These are phyloP conservation scores for Tenthredo amoena DNA, from an alignment of 2,888 invertebrate genomes.

Conservation along the genomic window DNA sequence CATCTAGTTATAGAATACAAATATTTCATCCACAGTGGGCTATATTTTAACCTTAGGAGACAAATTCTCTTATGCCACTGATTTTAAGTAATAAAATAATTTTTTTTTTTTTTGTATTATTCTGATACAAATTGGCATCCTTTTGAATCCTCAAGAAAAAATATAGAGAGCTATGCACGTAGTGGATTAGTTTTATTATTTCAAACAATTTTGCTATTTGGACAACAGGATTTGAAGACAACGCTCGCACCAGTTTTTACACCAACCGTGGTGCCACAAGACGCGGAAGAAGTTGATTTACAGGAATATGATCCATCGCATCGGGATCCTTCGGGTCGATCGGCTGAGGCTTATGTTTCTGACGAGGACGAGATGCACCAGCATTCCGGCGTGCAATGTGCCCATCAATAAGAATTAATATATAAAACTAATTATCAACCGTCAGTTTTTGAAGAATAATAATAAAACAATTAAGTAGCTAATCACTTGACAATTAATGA, in stretches of 20 bases:
- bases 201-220: neutral
- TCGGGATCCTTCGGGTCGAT: constrained; percentile 75
- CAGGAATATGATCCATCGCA: constrained; percentile 86
- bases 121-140: neutral
- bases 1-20: no score
- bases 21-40: no score
- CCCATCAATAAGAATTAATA: constrained; percentile 84
- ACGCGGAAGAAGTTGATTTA: constrained; percentile 93
- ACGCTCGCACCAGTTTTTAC: constrained; percentile 82
- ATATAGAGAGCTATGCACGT: neutral
- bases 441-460: constrained; percentile 40
- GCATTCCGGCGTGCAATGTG: constrained; percentile 87
- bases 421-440: constrained; percentile 41
- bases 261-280: constrained; percentile 85
- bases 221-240: constrained; percentile 29
- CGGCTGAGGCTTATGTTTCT: constrained; percentile 87
- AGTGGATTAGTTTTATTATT: neutral
- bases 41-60: neutral
- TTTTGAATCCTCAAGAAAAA: neutral
- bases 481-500: constrained; percentile 32
- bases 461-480: constrained; percentile 39
- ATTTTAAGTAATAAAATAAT: neutral
- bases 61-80: no score
- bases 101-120: neutral
- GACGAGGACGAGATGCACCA: constrained; percentile 82